Evolutionary conservation across 2,797 vertebrate species (phyloP).

Genomic region (Oreochromis grahami): DNA sequence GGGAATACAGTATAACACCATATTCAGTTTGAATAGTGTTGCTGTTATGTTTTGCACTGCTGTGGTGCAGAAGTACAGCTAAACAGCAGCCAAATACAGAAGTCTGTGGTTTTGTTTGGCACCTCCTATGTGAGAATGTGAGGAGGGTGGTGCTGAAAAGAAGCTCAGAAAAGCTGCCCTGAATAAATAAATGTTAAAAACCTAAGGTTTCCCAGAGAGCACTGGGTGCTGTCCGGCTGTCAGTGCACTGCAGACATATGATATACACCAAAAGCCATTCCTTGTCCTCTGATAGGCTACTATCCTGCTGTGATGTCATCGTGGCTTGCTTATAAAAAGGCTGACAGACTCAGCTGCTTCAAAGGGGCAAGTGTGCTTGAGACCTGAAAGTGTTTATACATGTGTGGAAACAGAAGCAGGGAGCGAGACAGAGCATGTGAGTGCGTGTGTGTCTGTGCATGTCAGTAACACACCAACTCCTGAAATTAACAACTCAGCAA

Average conservation of each 20-base stretch:
- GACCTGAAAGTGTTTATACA: slow-evolving; percentile 20
- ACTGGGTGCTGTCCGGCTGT: slow-evolving; percentile 8
- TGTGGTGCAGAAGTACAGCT: background rate
- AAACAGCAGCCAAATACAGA: background rate
- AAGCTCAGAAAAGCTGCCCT: background rate
- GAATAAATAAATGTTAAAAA: slow-evolving; percentile 10
- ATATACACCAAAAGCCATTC: slow-evolving; percentile 23
- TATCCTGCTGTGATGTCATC: slow-evolving; percentile 56
- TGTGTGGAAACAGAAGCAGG: slow-evolving; percentile 20
- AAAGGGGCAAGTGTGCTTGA: slow-evolving; percentile 50
- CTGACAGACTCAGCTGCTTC: slow-evolving; percentile 45
- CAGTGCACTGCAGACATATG: slow-evolving; percentile 20
- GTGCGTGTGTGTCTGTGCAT: background rate
- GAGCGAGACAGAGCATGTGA: background rate
- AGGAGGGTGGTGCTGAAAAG: background rate
- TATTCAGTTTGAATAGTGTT: background rate
- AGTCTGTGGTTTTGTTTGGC: slow-evolving; percentile 1
- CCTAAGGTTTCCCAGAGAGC: background rate
- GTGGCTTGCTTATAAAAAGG: slow-evolving; percentile 50
- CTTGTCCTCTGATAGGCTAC: slow-evolving; percentile 53
- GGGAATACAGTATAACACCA: background rate
- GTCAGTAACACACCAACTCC: background rate
- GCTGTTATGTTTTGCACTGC: background rate
- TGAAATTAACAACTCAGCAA: background rate
- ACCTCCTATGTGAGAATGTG: background rate